phyloP scores from a whole-genome alignment of 2,797 vertebrate genomes.

The Mus spretus region DNA sequence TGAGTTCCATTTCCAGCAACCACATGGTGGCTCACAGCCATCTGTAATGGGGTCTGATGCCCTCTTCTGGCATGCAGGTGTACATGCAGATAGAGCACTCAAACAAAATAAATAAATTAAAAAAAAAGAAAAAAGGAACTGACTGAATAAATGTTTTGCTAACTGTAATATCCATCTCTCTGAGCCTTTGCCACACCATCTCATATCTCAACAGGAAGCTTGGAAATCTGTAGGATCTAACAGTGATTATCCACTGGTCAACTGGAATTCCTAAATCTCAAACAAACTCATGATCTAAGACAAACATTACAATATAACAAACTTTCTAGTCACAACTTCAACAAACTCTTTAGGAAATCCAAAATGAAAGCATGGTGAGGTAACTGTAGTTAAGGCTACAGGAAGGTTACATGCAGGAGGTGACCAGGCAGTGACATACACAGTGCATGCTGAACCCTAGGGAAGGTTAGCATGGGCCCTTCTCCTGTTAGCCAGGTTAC shows the following conservation, averaged over 20 bases:
- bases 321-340: constrained; percentile 16
- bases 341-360: constrained; percentile 39
- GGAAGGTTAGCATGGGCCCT: not conserved
- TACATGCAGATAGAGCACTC: no score
- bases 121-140: constrained; percentile 26
- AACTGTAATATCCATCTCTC: not conserved
- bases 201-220: not conserved
- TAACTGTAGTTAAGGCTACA: constrained; percentile 54
- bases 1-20: no score
- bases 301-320: not conserved
- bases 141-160: constrained; percentile 13
- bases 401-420: constrained; percentile 63
- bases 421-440: constrained; percentile 35
- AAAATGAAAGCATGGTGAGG: constrained; percentile 30
- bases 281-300: constrained; percentile 38
- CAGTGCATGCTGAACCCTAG: constrained; percentile 9
- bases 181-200: not conserved
- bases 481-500: constrained; percentile 24
- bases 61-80: no score
- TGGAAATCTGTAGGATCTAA: constrained; percentile 24
- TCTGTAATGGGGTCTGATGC: no score
- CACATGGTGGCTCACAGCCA: no score
- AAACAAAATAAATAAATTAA: no score
- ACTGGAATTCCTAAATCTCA: constrained; percentile 47
- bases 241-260: constrained; percentile 35